Conservation (phyloP, 2,797 vertebrate species). For the Spondyliosoma cantharus region DNA sequence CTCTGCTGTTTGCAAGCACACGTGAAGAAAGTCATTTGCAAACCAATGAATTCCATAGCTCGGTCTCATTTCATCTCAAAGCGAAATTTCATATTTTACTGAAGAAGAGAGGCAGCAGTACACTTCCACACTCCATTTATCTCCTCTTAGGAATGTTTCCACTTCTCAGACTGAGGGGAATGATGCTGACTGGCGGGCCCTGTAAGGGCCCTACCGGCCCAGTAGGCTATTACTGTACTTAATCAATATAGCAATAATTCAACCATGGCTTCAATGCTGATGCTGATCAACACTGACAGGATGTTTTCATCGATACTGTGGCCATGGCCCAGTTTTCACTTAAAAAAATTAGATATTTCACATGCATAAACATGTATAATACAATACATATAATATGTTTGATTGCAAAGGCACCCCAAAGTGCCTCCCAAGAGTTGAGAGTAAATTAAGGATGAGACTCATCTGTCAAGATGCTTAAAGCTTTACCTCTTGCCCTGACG, state of each 20-base stretch:
- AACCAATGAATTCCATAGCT: conserved; percentile 41
- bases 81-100: conserved; percentile 35
- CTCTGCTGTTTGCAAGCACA: background rate
- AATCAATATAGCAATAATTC: conserved; percentile 60
- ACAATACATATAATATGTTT: background rate
- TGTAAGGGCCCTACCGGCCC: conserved; percentile 36
- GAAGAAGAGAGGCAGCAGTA: conserved; percentile 31
- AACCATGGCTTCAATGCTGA: conserved; percentile 43
- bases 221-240: conserved; percentile 47
- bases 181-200: conserved; percentile 57
- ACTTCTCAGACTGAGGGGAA: conserved; percentile 38
- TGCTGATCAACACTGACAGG: conserved; percentile 12
- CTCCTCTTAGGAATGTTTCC: conserved; percentile 42
- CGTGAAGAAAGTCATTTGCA: conserved; percentile 46
- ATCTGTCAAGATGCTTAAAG: background rate
- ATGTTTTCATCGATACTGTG: conserved; percentile 24
- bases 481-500: background rate
- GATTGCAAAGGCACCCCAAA: background rate
- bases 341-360: background rate
- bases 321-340: conserved; percentile 1
- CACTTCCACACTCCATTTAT: conserved; percentile 43
- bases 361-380: background rate
- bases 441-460: background rate
- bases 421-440: background rate
- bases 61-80: conserved; percentile 48